These are phyloP conservation scores for Carollia perspicillata DNA, from an alignment of 2,113 vertebrate genomes.

Conservation along the genomic window DNA sequence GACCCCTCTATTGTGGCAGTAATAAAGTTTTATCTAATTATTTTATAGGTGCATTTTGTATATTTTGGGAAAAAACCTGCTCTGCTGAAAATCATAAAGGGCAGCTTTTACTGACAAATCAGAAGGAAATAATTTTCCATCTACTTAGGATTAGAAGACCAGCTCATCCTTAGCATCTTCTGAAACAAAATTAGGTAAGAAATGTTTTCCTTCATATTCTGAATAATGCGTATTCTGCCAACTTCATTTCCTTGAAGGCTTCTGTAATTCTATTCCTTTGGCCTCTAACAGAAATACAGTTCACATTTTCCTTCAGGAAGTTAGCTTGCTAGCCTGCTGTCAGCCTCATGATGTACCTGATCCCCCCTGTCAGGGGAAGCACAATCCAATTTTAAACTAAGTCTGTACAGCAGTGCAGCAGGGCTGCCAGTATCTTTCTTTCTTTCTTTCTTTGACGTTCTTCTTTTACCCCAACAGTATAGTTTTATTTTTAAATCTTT, in stretches of 20 bases:
- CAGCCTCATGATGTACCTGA: slow-evolving; percentile 66
- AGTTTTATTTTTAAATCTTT: slow-evolving; percentile 64
- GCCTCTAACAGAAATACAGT: slow-evolving; percentile 58
- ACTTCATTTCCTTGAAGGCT: slow-evolving; percentile 39
- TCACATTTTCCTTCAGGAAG: slow-evolving; percentile 61
- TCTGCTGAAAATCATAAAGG: neutral
- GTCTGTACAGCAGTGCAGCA: slow-evolving; percentile 49
- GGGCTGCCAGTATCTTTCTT: slow-evolving; percentile 38
- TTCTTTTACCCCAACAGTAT: neutral
- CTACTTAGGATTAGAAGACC: neutral
- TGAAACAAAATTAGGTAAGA: slow-evolving; percentile 65
- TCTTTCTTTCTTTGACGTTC: slow-evolving; percentile 58
- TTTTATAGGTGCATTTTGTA: slow-evolving; percentile 32
- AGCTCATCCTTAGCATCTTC: slow-evolving; percentile 42
- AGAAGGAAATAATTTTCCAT: slow-evolving; percentile 18
- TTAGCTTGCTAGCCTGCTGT: slow-evolving; percentile 62
- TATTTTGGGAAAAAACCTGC: neutral
- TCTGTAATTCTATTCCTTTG: slow-evolving; percentile 58
- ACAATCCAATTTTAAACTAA: slow-evolving; percentile 70
- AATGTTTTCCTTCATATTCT: slow-evolving; percentile 51
- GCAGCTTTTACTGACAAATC: neutral
- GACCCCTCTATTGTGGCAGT: neutral
- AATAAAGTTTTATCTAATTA: slow-evolving; percentile 37
- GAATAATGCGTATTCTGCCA: slow-evolving; percentile 55
- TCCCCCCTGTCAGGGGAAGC: slow-evolving; percentile 66